These are phyloP conservation scores for Cephonodes hylas DNA, from an alignment of 2,888 invertebrate species.

Conservation along the genomic window DNA sequence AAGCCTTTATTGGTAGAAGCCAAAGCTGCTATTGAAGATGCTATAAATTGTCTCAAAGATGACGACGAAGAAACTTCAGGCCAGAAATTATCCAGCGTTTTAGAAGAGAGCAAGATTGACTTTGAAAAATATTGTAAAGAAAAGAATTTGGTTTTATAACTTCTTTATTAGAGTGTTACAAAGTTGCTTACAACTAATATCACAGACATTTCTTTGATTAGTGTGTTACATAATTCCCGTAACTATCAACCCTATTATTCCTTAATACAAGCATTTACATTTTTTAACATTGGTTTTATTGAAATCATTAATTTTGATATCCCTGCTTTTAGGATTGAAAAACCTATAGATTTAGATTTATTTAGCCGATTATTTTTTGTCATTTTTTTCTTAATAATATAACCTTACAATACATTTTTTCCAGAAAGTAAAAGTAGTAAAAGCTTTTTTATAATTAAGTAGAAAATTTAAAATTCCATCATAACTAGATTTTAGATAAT, in stretches of 20 bases:
- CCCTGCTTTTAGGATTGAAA: neutral
- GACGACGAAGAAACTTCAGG: slow-evolving; percentile 80
- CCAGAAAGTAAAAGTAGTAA: no score
- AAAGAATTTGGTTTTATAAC: slow-evolving; percentile 52
- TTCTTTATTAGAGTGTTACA: slow-evolving; percentile 22
- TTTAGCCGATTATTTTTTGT: neutral
- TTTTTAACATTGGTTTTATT: neutral
- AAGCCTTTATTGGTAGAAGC: slow-evolving; percentile 69
- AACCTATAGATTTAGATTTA: neutral
- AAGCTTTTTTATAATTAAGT: no score
- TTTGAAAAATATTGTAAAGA: slow-evolving; percentile 73
- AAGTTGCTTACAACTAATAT: slow-evolving; percentile 41
- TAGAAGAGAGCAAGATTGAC: slow-evolving; percentile 69
- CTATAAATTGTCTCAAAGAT: slow-evolving; percentile 69
- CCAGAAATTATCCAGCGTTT: slow-evolving; percentile 72
- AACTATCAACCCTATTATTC: slow-evolving; percentile 4
- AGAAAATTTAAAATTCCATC: no score
- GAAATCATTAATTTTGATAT: neutral
- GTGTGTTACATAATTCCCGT: slow-evolving; percentile 20
- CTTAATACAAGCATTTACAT: neutral
- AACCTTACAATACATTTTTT: no score
- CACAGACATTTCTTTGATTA: slow-evolving; percentile 45
- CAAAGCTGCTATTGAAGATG: slow-evolving; percentile 62
- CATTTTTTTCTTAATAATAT: no score
- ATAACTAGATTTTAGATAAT: no score